Evolutionary conservation across 2,888 invertebrate species (phyloP).

Genomic region (Amphipoea lucens): DNA sequence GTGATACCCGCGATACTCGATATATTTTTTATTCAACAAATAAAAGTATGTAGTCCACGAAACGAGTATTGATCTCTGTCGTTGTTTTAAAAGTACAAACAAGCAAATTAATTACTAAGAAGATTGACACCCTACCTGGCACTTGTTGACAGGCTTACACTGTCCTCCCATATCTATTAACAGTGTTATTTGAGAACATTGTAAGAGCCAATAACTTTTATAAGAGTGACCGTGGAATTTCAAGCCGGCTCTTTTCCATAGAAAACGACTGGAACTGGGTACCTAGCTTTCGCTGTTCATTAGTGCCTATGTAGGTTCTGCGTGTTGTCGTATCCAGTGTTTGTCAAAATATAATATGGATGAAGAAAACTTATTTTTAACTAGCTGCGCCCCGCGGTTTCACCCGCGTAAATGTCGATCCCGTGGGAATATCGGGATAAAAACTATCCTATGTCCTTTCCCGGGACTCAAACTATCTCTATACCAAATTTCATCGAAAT

Average conservation of each 20-base stretch:
- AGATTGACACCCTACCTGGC: not conserved
- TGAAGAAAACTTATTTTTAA: too few species aligned
- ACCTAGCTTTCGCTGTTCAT: not conserved
- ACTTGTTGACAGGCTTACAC: not conserved
- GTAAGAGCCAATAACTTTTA: not conserved
- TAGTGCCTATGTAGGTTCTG: not conserved
- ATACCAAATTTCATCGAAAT: too few species aligned
- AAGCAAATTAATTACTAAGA: not conserved
- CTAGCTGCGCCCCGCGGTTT: too few species aligned
- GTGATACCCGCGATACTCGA: conserved; percentile 25
- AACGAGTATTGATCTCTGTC: not conserved
- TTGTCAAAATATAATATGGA: too few species aligned
- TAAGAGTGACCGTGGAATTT: not conserved
- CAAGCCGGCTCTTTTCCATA: not conserved
- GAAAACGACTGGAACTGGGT: not conserved
- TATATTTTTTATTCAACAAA: not conserved
- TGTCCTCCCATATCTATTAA: not conserved
- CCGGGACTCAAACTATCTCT: too few species aligned
- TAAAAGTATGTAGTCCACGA: not conserved
- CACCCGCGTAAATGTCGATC: too few species aligned
- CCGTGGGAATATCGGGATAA: too few species aligned
- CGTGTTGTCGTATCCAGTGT: too few species aligned
- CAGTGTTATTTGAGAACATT: not conserved
- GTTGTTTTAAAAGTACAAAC: not conserved
- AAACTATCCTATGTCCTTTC: too few species aligned